These are phyloP conservation scores for Alitta virens DNA, from an alignment of 2,888 invertebrate genomes.

Conservation along the genomic window DNA sequence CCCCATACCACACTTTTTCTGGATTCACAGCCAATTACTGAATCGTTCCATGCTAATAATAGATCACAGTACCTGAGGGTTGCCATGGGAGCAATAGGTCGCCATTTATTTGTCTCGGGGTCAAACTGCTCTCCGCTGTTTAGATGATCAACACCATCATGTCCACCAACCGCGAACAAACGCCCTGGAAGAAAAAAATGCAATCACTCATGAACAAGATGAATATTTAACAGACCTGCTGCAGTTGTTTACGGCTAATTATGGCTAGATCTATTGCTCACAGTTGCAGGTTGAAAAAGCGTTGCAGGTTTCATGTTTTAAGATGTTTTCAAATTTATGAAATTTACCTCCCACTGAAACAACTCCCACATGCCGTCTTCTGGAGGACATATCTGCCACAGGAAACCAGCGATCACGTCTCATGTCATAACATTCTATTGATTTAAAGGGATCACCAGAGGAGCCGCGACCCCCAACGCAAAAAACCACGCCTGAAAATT, in stretches of 20 bases:
- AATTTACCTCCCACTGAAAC: constrained; percentile 52
- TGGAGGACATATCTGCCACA: constrained; percentile 58
- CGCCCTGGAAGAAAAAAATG: constrained; percentile 34
- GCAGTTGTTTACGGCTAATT: no score
- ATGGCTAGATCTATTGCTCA: no score
- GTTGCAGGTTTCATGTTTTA: no score
- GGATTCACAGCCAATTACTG: no score
- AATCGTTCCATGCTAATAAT: background rate
- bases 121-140: constrained; percentile 59
- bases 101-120: constrained; percentile 56
- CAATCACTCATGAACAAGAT: no score
- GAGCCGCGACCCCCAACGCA: constrained; percentile 61
- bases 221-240: no score
- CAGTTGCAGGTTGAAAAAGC: no score
- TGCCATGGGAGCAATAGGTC: constrained; percentile 53
- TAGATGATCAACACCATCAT: constrained; percentile 60
- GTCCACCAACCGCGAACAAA: constrained; percentile 61
- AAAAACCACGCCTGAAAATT: constrained; percentile 56
- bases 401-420: constrained; percentile 57
- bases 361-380: constrained; percentile 60
- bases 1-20: no score
- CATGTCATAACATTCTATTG: constrained; percentile 59
- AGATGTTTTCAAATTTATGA: no score
- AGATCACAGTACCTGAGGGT: constrained; percentile 50
- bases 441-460: constrained; percentile 59